Conservation (phyloP, 2,113 vertebrate species). For the Chrysemys picta region DNA sequence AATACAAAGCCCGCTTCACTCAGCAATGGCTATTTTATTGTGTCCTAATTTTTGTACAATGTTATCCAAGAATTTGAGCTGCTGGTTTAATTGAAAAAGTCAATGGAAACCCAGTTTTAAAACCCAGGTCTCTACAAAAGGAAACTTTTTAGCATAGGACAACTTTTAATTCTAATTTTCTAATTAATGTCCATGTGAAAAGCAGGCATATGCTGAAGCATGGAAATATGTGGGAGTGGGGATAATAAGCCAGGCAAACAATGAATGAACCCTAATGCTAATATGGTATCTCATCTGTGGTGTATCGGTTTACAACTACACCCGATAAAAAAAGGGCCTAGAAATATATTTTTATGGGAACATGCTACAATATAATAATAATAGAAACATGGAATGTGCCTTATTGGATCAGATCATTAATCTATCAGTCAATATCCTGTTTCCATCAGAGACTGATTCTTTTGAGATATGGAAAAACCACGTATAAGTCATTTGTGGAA, state of each 20-base stretch:
- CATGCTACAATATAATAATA: not conserved
- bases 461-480: slow-evolving; percentile 8
- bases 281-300: not conserved
- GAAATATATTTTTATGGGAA: slow-evolving; percentile 20
- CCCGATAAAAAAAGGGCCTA: not conserved
- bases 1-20: not conserved
- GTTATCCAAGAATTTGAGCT: not conserved
- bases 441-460: not conserved
- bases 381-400: slow-evolving; percentile 13
- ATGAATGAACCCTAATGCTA: not conserved
- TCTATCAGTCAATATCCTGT: not conserved
- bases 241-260: not conserved
- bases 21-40: slow-evolving; percentile 38
- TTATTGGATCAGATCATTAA: slow-evolving; percentile 22
- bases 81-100: not conserved
- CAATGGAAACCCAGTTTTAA: not conserved
- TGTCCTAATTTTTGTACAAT: slow-evolving; percentile 3
- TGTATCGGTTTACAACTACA: not conserved
- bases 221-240: slow-evolving; percentile 1
- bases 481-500: not conserved
- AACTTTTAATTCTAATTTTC: not conserved
- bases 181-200: slow-evolving; percentile 35
- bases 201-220: slow-evolving; percentile 6
- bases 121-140: not conserved
- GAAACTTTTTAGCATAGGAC: not conserved